These are phyloP conservation scores for Archaeoteleia sp. DNA, from an alignment of 2,888 invertebrate species.

Conservation along the genomic window DNA sequence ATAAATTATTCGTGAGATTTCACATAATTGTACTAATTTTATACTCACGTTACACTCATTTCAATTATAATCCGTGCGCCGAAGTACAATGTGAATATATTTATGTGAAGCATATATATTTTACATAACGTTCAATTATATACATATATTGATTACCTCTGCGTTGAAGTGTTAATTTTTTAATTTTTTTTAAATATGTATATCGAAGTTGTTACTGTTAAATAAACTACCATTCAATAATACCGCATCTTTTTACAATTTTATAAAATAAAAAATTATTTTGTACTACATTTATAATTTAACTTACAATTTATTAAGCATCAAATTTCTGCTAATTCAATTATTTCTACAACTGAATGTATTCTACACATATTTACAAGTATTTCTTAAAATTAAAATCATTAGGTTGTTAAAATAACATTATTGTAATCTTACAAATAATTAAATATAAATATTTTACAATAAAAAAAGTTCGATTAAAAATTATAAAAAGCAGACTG, in stretches of 20 bases:
- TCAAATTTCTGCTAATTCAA: too few relatives aligned
- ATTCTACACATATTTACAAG: conserved; percentile 42
- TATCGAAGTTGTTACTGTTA: conserved; percentile 52
- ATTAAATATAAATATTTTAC: conserved; percentile 37
- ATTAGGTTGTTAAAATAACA: conserved; percentile 13
- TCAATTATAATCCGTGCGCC: conserved; percentile 42
- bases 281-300: too few relatives aligned
- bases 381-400: conserved; percentile 11
- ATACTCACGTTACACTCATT: conserved; percentile 38
- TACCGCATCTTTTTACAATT: conserved; percentile 16
- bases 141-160: conserved; percentile 47
- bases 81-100: conserved; percentile 43
- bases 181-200: conserved; percentile 48
- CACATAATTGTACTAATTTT: conserved; percentile 44
- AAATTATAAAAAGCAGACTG: too few relatives aligned
- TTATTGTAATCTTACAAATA: conserved; percentile 17
- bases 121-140: conserved; percentile 50
- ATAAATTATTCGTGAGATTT: conserved; percentile 35
- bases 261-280: too few relatives aligned
- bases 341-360: too few relatives aligned
- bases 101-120: conserved; percentile 47
- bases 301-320: too few relatives aligned
- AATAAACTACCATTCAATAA: conserved; percentile 51
- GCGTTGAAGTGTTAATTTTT: conserved; percentile 50
- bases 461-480: conserved; percentile 28